Percentiles rank a stretch among this genome's conserved stretches.
phyloP scores from a whole-genome alignment of 2,797 vertebrate genomes.

The Ceryle rudis region DNA sequence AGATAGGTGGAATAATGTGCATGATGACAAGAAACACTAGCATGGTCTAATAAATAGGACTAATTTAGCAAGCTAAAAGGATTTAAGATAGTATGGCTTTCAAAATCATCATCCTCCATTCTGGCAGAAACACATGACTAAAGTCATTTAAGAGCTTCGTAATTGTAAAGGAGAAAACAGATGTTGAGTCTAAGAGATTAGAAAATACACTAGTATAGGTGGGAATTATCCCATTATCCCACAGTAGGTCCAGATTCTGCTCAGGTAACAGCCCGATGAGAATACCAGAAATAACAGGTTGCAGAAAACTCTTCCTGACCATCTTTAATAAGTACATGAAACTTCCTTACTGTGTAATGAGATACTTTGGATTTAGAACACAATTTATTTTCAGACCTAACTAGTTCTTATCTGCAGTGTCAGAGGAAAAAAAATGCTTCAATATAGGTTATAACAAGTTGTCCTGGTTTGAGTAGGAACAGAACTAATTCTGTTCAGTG shows the following conservation, averaged over 20 bases:
- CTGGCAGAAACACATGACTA: not conserved
- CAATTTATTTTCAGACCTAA: not conserved
- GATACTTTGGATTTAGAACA: not conserved
- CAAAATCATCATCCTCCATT: not conserved
- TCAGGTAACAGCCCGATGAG: not conserved
- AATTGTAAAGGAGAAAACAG: not conserved
- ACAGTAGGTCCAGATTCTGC: not conserved
- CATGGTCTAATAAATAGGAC: not conserved
- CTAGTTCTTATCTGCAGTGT: not conserved
- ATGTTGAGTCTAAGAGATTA: not conserved
- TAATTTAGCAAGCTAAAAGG: not conserved
- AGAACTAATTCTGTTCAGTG: no score
- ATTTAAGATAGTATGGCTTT: not conserved
- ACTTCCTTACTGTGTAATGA: not conserved
- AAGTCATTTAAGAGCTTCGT: not conserved
- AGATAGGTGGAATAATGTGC: not conserved
- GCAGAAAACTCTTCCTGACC: not conserved
- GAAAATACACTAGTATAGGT: not conserved
- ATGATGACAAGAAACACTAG: not conserved
- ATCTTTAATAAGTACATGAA: not conserved
- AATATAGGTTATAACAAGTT: not conserved
- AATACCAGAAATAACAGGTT: not conserved
- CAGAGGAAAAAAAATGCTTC: not conserved
- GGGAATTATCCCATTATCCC: not conserved
- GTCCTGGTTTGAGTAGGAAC: no score